Percentiles rank a stretch among this genome's conserved stretches.
These are phyloP conservation scores for Indicator maculatus DNA, from an alignment of 2,113 vertebrate species.

Conservation along the genomic window DNA sequence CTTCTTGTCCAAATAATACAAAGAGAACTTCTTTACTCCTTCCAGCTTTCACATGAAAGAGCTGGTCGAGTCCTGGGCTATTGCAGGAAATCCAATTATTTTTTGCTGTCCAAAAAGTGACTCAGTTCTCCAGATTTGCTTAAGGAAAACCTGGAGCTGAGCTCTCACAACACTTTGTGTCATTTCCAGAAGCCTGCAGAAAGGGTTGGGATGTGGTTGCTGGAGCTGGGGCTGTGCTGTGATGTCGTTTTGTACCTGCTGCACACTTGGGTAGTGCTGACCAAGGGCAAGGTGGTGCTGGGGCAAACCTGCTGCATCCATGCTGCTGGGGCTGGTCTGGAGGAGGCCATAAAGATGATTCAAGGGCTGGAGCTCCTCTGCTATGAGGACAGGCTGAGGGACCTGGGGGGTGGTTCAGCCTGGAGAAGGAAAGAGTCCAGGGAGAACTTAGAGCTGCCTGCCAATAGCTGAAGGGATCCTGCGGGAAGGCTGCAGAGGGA, in stretches of 20 bases:
- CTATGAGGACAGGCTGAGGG: too few relatives aligned
- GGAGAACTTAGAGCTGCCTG: too few relatives aligned
- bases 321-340: too few relatives aligned
- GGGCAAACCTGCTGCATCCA: not conserved
- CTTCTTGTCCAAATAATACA: not conserved
- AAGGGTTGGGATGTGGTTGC: not conserved
- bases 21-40: not conserved
- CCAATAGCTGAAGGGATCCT: too few relatives aligned
- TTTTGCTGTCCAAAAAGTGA: not conserved
- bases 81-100: not conserved
- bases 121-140: not conserved
- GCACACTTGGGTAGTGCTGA: fast-evolving
- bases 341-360: too few relatives aligned
- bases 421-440: too few relatives aligned
- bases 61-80: not conserved
- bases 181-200: not conserved
- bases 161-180: not conserved
- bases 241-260: not conserved
- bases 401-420: too few relatives aligned
- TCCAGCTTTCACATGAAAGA: not conserved
- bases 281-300: not conserved
- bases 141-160: not conserved
- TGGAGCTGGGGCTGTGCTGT: fast-evolving
- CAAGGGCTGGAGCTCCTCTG: too few relatives aligned
- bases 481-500: too few relatives aligned